These are phyloP conservation scores for Campoplex capitator DNA, from an alignment of 2,888 invertebrate genomes.

Conservation along the genomic window DNA sequence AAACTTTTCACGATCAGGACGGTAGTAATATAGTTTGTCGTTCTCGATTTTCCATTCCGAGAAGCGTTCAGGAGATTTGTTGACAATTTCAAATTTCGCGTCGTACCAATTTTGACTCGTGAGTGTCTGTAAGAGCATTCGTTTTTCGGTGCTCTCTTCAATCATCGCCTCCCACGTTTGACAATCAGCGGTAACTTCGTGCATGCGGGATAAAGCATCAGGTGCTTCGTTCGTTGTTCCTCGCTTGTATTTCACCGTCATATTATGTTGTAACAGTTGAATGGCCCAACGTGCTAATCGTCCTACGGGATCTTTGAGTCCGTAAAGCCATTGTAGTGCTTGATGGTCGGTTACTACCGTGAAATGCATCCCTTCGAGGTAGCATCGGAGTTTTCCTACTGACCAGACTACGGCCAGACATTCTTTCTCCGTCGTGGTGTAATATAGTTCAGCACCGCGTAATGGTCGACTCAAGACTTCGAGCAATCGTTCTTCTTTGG, in stretches of 20 bases:
- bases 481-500: conserved; percentile 53
- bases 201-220: conserved; percentile 59
- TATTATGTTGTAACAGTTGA: conserved; percentile 47
- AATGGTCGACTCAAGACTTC: conserved; percentile 17
- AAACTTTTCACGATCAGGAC: conserved; percentile 47
- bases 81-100: conserved; percentile 5
- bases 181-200: conserved; percentile 34
- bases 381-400: conserved; percentile 56
- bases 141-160: not conserved
- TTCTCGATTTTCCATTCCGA: conserved; percentile 16
- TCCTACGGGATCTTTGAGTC: conserved; percentile 36
- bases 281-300: conserved; percentile 67
- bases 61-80: conserved; percentile 1
- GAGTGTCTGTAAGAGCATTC: not conserved
- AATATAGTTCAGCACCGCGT: too few species aligned
- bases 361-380: too few species aligned
- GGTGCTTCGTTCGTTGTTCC: conserved; percentile 65
- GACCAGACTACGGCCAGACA: too few species aligned
- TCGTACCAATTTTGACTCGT: conserved; percentile 6
- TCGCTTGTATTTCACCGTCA: conserved; percentile 54
- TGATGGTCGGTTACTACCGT: conserved; percentile 62
- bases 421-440: too few species aligned
- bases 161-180: not conserved
- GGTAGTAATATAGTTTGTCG: conserved; percentile 10
- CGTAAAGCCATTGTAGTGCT: conserved; percentile 49